Base-by-base conservation (phyloP, 2,797 vertebrate species). In the Pelochelys cantorii region DNA sequence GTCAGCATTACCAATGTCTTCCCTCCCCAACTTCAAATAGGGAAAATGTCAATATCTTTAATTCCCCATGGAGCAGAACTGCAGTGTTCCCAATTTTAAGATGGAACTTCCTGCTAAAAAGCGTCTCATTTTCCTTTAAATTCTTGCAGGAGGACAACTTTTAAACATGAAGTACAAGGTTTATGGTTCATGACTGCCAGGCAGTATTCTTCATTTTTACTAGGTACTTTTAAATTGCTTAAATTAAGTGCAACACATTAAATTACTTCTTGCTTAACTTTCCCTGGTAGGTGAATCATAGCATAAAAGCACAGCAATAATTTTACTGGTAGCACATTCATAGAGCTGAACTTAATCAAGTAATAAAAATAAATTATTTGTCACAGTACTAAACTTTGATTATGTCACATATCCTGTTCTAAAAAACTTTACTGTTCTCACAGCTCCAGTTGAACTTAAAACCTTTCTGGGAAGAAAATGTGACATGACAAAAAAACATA, bases 191-290 rank as follows among this genome's bases (percentile, higher is more conserved):
- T 57, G 53, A 56, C 57, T 68, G 88, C 29, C 90, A 87, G 31
- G 90, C 59, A 88, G 23, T 81, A 95, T 37, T 37, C 87, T 92
- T 83, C 9, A 87, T 79, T 94, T 68, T 90, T 86, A 88, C 80
- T 56, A 71, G 2, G 68, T 0, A 57, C 75, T 87, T 94, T 56
- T 1, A 0, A 13, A 88, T 90, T 56, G 79, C 81, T 77, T 92
- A 34, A 68, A 34, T 68, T n/a, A 65, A 65, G 8, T 68, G 17
- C 17, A 34, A 68, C 9, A 34, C 17, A 62, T 68, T 68, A 34
- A 68, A 68, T 68, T 34, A 37, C 65, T 68, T 34, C n/a, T 68
- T 68, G 18, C n/a, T 34, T 20, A 37, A 68, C n/a, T 34, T 68
- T 68, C 22, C 65, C 65, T 37, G 65, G 65, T 68, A 22, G n/a